Evolutionary conservation across 2,888 invertebrate species (phyloP).

Genomic region (Sceliomorpha sp.): DNA sequence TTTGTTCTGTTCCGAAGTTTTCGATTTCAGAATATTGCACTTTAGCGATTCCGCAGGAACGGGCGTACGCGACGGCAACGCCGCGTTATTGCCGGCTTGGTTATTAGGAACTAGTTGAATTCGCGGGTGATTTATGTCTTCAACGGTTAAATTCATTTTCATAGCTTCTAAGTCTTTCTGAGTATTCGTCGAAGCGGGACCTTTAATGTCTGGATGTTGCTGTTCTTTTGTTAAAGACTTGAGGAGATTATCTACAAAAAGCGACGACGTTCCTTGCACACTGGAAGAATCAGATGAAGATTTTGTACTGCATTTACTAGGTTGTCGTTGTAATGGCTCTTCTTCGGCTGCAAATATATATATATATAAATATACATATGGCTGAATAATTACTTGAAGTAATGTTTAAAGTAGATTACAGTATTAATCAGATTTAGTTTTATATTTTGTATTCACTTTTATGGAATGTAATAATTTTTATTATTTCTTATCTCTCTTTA

Average conservation of each 20-base stretch:
- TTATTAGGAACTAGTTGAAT: constrained; percentile 86
- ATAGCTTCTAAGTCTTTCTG: constrained; percentile 85
- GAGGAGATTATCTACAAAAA: constrained; percentile 86
- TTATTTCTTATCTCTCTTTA: no score
- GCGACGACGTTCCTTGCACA: constrained; percentile 78
- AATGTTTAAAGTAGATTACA: no score
- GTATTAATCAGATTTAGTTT: no score
- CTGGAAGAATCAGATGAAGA: constrained; percentile 78
- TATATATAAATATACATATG: no score
- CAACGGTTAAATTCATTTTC: constrained; percentile 84
- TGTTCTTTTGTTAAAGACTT: constrained; percentile 88
- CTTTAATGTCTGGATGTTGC: constrained; percentile 83
- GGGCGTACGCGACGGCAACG: constrained; percentile 82
- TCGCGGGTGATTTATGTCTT: constrained; percentile 76
- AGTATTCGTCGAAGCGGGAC: constrained; percentile 82
- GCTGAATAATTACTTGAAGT: no score
- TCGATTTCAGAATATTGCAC: constrained; percentile 96
- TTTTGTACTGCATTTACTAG: constrained; percentile 78
- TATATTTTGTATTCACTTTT: no score
- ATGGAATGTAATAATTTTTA: no score
- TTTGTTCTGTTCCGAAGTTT: constrained; percentile 82
- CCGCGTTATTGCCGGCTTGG: constrained; percentile 83
- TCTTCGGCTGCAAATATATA: constrained; percentile 66
- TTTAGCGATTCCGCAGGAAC: constrained; percentile 95
- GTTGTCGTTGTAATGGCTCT: constrained; percentile 71